Percentiles rank a stretch among this genome's conserved stretches.
phyloP scores from a whole-genome alignment of 2,888 invertebrate genomes.

The Cerceris ruficornis region DNA sequence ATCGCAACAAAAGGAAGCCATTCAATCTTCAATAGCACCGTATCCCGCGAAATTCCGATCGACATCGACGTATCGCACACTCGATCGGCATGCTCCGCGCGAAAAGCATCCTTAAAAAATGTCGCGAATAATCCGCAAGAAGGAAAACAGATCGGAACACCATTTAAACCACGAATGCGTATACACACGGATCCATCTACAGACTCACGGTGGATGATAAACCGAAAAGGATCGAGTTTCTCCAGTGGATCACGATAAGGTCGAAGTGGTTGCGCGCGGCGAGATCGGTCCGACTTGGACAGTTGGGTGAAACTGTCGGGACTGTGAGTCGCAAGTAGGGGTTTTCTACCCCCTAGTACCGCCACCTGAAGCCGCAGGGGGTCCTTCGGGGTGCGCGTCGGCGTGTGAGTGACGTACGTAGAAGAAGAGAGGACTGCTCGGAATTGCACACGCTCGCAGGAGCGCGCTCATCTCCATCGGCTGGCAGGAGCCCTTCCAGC shows the following conservation, averaged over 20 bases:
- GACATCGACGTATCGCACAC: no score
- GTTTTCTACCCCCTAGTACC: conserved; percentile 63
- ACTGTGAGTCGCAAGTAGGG: conserved; percentile 63
- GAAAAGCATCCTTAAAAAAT: no score
- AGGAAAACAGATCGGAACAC: neutral
- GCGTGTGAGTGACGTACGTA: conserved; percentile 20
- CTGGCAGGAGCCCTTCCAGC: conserved; percentile 51
- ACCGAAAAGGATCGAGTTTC: neutral
- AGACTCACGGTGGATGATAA: neutral
- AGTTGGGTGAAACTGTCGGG: conserved; percentile 67
- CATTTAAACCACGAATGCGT: neutral
- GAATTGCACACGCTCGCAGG: conserved; percentile 32
- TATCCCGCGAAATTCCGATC: no score
- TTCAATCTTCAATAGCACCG: no score
- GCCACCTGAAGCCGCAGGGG: conserved; percentile 70
- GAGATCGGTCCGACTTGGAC: conserved; percentile 52
- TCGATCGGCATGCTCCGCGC: no score
- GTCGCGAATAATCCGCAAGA: neutral
- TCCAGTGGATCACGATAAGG: conserved; percentile 6
- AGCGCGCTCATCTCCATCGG: conserved; percentile 16
- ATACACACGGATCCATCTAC: neutral
- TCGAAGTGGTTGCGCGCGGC: neutral
- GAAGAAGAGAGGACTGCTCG: neutral
- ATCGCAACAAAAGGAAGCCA: no score
- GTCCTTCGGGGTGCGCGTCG: conserved; percentile 55